Evolutionary conservation across 1,140 invertebrate species (phyloP).

Genomic region (Anadara kagoshimensis): DNA sequence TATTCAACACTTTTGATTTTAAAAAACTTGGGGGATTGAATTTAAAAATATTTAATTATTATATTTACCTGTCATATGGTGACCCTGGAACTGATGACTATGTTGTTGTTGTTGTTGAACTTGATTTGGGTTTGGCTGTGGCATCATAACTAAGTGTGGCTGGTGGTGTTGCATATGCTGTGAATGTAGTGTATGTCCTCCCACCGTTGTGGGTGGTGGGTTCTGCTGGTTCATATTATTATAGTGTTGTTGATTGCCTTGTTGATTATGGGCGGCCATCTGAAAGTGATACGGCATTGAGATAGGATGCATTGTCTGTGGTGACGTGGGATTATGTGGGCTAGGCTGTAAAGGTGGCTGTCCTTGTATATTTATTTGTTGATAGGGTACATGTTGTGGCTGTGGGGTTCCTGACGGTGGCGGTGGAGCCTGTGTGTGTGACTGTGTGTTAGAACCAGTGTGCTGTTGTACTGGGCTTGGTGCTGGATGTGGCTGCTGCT

Average conservation of each 20-base stretch:
- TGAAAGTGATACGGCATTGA: conserved; percentile 15
- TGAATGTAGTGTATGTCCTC: neutral
- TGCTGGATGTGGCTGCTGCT: too few species aligned
- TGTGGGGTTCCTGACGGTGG: too few species aligned
- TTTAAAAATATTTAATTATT: too few species aligned
- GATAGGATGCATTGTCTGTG: conserved; percentile 17
- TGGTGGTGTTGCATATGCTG: conserved; percentile 5
- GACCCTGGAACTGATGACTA: conserved; percentile 20
- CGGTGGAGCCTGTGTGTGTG: too few species aligned
- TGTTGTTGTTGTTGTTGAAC: conserved; percentile 14
- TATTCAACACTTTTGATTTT: too few species aligned
- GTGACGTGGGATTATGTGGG: conserved; percentile 19
- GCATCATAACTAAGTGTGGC: conserved; percentile 25
- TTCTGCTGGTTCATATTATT: conserved; percentile 14
- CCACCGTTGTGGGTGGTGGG: conserved; percentile 4
- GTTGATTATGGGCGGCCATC: conserved; percentile 1
- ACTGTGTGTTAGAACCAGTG: too few species aligned
- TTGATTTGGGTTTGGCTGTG: neutral
- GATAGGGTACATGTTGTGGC: too few species aligned
- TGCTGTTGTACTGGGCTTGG: too few species aligned
- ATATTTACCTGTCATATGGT: conserved; percentile 1
- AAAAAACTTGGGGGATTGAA: too few species aligned
- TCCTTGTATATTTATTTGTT: neutral
- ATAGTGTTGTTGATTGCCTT: conserved; percentile 1
- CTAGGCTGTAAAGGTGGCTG: conserved; percentile 19